Evolutionary conservation across 2,888 invertebrate genomes (phyloP).

Genomic region (Uloborus plumipes): DNA sequence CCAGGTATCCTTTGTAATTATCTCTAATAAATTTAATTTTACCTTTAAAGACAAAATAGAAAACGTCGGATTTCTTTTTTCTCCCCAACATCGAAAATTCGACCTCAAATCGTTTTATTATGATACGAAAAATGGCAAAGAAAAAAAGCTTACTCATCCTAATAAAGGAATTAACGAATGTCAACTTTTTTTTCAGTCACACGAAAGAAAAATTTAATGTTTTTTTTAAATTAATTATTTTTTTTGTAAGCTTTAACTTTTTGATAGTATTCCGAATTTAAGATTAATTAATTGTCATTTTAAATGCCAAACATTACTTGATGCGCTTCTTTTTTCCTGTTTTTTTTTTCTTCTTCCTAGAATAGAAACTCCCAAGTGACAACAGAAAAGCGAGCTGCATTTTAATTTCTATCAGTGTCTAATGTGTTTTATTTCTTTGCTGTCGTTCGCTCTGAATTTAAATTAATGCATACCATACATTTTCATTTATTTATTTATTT

Average conservation of each 20-base stretch:
- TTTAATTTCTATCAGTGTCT: slow-evolving; percentile 41
- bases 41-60: too few relatives aligned
- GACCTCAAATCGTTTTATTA: too few relatives aligned
- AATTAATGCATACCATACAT: slow-evolving; percentile 28
- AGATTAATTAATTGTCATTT: slow-evolving; percentile 15
- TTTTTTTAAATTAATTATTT: neutral
- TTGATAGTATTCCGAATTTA: neutral
- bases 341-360: neutral
- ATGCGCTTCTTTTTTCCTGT: neutral
- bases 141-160: neutral
- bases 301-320: slow-evolving; percentile 1
- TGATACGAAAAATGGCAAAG: neutral
- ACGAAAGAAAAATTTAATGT: neutral
- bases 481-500: slow-evolving; percentile 13
- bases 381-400: neutral
- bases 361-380: neutral
- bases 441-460: slow-evolving; percentile 15
- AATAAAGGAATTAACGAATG: neutral
- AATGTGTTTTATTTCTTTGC: slow-evolving; percentile 37
- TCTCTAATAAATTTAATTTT: too few relatives aligned
- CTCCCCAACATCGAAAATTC: too few relatives aligned
- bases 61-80: too few relatives aligned
- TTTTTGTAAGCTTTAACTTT: slow-evolving; percentile 1
- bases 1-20: too few relatives aligned
- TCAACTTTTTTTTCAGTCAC: neutral